phyloP scores from a whole-genome alignment of 2,113 vertebrate species.

The Chascanopsetta lugubris region DNA sequence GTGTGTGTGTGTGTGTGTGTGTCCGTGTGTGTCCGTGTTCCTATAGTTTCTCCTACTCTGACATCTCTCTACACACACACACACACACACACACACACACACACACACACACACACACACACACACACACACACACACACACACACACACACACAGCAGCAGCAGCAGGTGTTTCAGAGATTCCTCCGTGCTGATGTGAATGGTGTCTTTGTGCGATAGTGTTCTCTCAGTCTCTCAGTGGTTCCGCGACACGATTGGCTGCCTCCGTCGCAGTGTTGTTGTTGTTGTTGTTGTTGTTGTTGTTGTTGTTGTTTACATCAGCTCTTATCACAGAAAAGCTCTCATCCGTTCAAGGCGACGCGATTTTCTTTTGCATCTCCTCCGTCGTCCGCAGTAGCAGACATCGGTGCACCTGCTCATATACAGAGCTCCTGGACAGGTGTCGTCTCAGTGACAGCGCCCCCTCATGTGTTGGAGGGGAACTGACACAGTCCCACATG shows the following conservation, averaged over 20 bases:
- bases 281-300: too few relatives aligned
- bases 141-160: not conserved
- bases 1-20: conserved; percentile 15
- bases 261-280: too few relatives aligned
- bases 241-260: conserved; percentile 24
- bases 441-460: too few relatives aligned
- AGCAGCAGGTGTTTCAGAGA: conserved; percentile 30
- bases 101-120: not conserved
- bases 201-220: not conserved
- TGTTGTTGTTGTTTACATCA: too few relatives aligned
- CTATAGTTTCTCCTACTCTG: conserved; percentile 36
- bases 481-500: too few relatives aligned
- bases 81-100: conserved; percentile 22
- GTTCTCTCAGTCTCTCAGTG: conserved; percentile 2
- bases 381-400: too few relatives aligned
- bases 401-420: too few relatives aligned
- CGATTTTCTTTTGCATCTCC: too few relatives aligned
- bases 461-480: too few relatives aligned
- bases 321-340: too few relatives aligned
- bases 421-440: too few relatives aligned
- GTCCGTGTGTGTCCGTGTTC: conserved; percentile 23
- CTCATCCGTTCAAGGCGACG: too few relatives aligned
- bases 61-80: conserved; percentile 28
- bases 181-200: conserved; percentile 4
- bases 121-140: not conserved